Evolutionary conservation across 2,113 vertebrate genomes (phyloP).

Genomic region (Ailurus styani): DNA sequence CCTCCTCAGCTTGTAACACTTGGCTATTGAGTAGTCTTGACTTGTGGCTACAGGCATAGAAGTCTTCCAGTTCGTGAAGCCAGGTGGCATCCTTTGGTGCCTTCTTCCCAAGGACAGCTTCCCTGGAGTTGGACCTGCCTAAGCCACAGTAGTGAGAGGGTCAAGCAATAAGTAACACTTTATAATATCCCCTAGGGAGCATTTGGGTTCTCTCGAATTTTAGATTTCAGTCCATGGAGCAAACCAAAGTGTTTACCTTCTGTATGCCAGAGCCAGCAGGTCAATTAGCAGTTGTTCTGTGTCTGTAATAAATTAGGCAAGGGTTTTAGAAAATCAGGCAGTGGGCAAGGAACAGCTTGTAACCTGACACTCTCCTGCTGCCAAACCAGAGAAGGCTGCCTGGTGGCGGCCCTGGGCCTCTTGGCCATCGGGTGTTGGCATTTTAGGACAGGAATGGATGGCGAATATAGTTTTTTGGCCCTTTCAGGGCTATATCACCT

Average conservation of each 20-base stretch:
- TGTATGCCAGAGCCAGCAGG: not conserved
- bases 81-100: not conserved
- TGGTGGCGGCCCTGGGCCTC: not conserved
- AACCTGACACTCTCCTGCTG: not conserved
- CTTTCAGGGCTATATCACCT: not conserved
- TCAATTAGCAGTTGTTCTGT: not conserved
- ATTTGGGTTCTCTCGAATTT: not conserved
- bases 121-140: not conserved
- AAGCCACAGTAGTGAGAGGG: not conserved
- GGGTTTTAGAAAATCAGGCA: not conserved
- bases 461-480: not conserved
- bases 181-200: not conserved
- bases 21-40: not conserved
- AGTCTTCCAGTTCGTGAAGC: not conserved
- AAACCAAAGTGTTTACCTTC: not conserved
- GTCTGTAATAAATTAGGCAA: not conserved
- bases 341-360: not conserved
- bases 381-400: not conserved
- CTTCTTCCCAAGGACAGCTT: not conserved
- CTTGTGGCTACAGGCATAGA: not conserved
- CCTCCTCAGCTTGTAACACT: not conserved
- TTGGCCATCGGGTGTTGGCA: not conserved
- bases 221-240: not conserved
- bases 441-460: not conserved
- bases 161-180: not conserved